These are phyloP conservation scores for Morus bassanus DNA, from an alignment of 2,797 vertebrate genomes.

Conservation along the genomic window DNA sequence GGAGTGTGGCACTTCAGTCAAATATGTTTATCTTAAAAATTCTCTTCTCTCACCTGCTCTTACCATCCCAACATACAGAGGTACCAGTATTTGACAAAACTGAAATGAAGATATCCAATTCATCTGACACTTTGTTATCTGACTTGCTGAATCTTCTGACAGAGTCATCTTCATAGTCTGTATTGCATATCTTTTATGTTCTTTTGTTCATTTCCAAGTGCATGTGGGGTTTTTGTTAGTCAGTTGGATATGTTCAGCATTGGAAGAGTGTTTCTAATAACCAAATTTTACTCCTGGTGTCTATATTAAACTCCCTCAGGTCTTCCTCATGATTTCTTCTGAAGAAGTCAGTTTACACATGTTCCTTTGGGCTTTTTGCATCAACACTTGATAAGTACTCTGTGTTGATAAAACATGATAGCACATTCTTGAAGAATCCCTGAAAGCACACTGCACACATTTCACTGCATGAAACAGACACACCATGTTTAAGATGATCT, in stretches of 20 bases:
- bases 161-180: background rate
- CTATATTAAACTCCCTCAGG: conserved; percentile 13
- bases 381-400: background rate
- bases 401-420: conserved; percentile 16
- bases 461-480: background rate
- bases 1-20: background rate
- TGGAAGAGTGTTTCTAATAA: conserved; percentile 24
- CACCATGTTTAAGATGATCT: background rate
- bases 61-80: accelerated
- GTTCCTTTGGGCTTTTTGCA: conserved; percentile 38
- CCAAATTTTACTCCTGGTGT: conserved; percentile 9
- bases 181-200: background rate
- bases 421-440: background rate
- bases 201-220: background rate
- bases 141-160: background rate
- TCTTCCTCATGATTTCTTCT: background rate
- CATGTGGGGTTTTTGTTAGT: background rate
- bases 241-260: background rate
- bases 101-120: background rate
- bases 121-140: background rate
- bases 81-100: background rate
- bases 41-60: background rate
- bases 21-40: background rate
- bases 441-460: background rate
- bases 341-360: background rate